Conservation (phyloP, 2,888 invertebrate species). For the Eledone cirrhosa region DNA sequence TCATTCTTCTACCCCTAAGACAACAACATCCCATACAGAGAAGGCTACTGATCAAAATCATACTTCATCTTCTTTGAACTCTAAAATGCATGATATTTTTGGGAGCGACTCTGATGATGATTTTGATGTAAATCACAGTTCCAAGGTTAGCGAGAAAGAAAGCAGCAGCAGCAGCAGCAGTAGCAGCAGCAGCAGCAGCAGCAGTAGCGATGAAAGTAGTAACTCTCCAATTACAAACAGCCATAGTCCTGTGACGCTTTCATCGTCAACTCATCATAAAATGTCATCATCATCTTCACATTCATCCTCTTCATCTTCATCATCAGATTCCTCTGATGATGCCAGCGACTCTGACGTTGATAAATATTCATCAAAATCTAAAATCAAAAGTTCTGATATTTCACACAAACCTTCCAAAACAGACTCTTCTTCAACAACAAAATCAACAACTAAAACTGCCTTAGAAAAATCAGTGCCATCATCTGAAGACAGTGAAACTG, state of each 20-base stretch:
- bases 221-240: background rate
- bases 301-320: background rate
- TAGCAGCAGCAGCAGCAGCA: background rate
- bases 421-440: background rate
- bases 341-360: background rate
- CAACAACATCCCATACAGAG: background rate
- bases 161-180: background rate
- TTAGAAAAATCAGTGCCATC: background rate
- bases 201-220: background rate
- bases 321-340: background rate
- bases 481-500: background rate
- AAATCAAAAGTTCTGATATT: background rate
- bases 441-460: background rate
- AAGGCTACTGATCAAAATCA: background rate
- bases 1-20: background rate
- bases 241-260: background rate
- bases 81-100: constrained; percentile 35
- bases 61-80: background rate
- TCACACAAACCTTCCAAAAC: too few relatives aligned
- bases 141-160: background rate
- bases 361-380: background rate
- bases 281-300: background rate
- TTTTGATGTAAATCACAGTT: background rate
- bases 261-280: background rate
- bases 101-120: constrained; percentile 44